Evolutionary conservation across 2,797 vertebrate genomes (phyloP).

Genomic region (Artibeus lituratus): DNA sequence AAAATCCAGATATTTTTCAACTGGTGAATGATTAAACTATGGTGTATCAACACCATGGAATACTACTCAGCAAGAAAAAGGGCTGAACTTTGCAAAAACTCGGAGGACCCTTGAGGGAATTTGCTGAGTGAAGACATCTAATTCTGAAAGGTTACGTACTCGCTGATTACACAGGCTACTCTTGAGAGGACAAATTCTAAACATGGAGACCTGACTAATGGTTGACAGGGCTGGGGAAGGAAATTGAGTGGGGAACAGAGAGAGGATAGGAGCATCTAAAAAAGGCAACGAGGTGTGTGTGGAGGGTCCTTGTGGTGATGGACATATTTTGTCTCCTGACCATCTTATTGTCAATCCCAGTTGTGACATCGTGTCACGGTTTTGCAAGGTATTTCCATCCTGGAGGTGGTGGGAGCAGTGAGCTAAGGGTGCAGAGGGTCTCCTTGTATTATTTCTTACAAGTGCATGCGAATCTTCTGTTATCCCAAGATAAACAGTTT

Average conservation of each 20-base stretch:
- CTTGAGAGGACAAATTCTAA: not conserved
- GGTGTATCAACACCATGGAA: too few species aligned
- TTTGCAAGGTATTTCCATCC: not conserved
- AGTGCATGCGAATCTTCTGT: not conserved
- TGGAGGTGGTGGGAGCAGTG: not conserved
- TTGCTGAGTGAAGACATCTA: not conserved
- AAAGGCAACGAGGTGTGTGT: not conserved
- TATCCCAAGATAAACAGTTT: not conserved
- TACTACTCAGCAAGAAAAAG: too few species aligned
- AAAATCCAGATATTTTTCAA: too few species aligned
- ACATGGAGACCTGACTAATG: not conserved
- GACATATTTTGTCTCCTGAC: not conserved
- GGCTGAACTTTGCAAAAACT: not conserved
- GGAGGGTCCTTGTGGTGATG: too few species aligned
- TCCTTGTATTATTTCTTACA: not conserved
- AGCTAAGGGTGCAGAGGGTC: not conserved
- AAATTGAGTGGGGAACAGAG: not conserved
- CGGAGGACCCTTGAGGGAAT: not conserved
- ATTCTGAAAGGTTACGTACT: not conserved
- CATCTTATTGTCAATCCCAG: accelerated
- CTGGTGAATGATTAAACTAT: too few species aligned
- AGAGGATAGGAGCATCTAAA: not conserved
- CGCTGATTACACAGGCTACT: not conserved
- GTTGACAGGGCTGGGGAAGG: not conserved
- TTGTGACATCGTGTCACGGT: not conserved